Evolutionary conservation across 2,113 vertebrate species (phyloP), one percentile per base, ranked within the genome.

Genomic region (Dermatemys mawii): DNA sequence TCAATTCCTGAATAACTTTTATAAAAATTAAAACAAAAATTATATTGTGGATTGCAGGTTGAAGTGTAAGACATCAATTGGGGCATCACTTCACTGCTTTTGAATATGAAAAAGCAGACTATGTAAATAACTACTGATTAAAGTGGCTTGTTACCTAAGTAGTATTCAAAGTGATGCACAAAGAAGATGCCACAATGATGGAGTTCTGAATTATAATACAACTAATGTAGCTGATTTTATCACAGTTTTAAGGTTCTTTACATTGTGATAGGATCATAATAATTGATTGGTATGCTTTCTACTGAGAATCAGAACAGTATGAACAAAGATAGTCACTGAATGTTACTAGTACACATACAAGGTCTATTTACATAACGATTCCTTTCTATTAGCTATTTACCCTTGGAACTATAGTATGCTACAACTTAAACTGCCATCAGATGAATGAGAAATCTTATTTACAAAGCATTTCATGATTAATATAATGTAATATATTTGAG

Each of bases 211-310:
- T 95, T 96, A 96, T 55, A 87, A 89, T 82, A 92, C 70, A 97
- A 97, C 92, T 96, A 90, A 97, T 92, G 82, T 92, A 94, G 78
- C 67, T 83, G 70, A 92, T 96, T 78, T 53, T 97, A 97, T 94
- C 92, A 92, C 87, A 95, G 86, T 94, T 96, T 90, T 2, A 96
- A 49, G 93, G 92, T 94, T 96, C 80, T 96, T 92, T 90, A 80
- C 54, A 92, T n/a, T 78, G 35, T 87, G 95, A 95, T 96, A 97
- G 96, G 81, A 97, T 93, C 83, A 96, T 95, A 97, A 93, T 95
- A 96, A 96, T 84, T 92, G 92, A 97, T 79, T 96, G 67, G 76
- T 90, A 73, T 84, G 46, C 85, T 94, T 97, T 97, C 91, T 88
- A 46, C 41, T 73, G 67, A 97, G 82, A 94, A 95, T 86, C 81